Base-by-base conservation (phyloP, 1,140 invertebrate species). In the Amphibalanus amphitrite region DNA sequence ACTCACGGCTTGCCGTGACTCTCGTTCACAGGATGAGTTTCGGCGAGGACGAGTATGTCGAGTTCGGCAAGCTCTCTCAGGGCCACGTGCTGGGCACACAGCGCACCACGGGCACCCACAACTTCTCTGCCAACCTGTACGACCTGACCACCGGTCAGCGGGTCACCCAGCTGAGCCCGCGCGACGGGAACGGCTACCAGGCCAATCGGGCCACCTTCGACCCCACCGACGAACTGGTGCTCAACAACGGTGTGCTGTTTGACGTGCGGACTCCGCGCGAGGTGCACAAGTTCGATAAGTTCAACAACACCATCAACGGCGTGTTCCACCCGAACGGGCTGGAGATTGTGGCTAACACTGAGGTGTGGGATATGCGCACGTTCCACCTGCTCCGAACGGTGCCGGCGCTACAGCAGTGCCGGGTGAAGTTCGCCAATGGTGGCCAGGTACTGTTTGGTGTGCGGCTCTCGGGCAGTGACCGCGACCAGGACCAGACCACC, bases 241-340 rank as follows among this genome's bases (percentile, higher is more conserved):
- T 99, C 0, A 93, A 90, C 78, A 96, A 99, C 81, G 97, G 97
- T 40, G 93, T 98, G 1, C 82, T 99, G 0, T 99, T 93, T 89
- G 97, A 99, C 82, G 88, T 96, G 13, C 87, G 89, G 72, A 86
- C 88, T 0, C 88, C 88, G 3, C 20, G 59, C 69, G 86, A 91
- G 76, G 90, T 97, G 69, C 94, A 98, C 79, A 98, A 98, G 78
- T 95, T 99, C 78, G 97, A 98, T 82, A 98, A 98, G 81, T 85
- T 98, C 28, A 97, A 98, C 82, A 89, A 95, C 78, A 88, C 88
- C 59, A 85, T 97, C 28, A 97, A 92, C 78, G 97, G 96, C 0
- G 88, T 95, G 0, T 99, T 99, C 79, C 95, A 98, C 86, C 95
- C 96, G 0, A 96, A 95, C 79, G 95, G 95, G 0, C 83, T 93